Evolutionary conservation across 2,888 invertebrate species (phyloP).

Genomic region (Ennomos erosarius): DNA sequence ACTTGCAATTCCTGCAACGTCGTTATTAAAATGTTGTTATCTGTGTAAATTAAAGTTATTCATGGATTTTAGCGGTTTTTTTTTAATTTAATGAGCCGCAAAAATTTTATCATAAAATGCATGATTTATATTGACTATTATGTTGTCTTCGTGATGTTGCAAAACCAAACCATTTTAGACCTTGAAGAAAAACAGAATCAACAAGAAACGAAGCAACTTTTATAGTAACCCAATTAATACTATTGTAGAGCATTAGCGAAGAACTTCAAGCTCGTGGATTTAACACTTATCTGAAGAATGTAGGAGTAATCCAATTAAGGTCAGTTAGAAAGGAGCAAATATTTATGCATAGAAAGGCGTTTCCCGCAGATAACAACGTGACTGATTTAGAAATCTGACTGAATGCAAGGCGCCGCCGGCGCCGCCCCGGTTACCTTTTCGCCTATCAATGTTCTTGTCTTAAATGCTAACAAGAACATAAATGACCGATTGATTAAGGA

Average conservation of each 20-base stretch:
- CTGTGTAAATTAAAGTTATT: too few species aligned
- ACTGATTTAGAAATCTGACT: constrained; percentile 25
- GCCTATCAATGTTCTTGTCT: constrained; percentile 3
- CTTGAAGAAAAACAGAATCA: too few species aligned
- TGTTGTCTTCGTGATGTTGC: too few species aligned
- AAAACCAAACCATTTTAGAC: too few species aligned
- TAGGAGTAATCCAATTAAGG: constrained; percentile 20
- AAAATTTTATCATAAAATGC: too few species aligned
- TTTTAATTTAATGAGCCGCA: too few species aligned
- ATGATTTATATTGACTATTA: too few species aligned
- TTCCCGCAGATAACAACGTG: constrained; percentile 25
- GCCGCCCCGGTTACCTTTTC: constrained; percentile 1
- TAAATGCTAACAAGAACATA: constrained; percentile 3
- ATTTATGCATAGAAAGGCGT: constrained; percentile 33
- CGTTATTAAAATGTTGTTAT: too few species aligned
- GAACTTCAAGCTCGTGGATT: constrained; percentile 1
- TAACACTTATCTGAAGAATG: constrained; percentile 13
- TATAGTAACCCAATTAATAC: too few species aligned
- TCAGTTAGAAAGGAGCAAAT: constrained; percentile 35
- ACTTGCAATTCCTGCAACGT: too few species aligned
- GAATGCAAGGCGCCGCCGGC: constrained; percentile 4
- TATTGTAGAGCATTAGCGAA: not conserved
- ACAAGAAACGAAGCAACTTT: too few species aligned
- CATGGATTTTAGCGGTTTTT: too few species aligned
- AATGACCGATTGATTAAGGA: not conserved